Conservation (phyloP, 2,113 vertebrate genomes). For the Macrotis lagotis region DNA sequence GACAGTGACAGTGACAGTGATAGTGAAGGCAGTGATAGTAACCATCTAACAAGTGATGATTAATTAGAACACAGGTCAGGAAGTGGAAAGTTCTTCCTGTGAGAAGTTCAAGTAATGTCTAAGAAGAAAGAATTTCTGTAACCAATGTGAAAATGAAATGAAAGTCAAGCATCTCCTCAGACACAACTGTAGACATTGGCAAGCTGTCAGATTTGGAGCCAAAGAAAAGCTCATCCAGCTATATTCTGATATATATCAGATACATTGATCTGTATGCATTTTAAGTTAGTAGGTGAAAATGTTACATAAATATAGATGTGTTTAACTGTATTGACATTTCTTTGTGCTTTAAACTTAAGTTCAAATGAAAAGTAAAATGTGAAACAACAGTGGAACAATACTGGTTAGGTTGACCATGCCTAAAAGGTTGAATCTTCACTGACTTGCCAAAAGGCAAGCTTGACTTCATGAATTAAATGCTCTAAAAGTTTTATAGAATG, state of each 20-base stretch:
- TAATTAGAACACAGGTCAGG: constrained; percentile 58
- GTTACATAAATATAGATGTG: neutral
- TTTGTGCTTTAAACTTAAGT: constrained; percentile 33
- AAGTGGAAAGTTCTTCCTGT: neutral
- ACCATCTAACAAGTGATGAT: constrained; percentile 75
- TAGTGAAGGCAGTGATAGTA: constrained; percentile 71
- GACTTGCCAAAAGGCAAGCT: neutral
- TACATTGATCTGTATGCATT: neutral
- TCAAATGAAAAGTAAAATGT: constrained; percentile 21
- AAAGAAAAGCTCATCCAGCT: neutral
- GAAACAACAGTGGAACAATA: constrained; percentile 25
- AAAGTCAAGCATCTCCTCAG: neutral
- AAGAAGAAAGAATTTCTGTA: constrained; percentile 29
- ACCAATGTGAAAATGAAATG: neutral
- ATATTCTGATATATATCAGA: too few species aligned
- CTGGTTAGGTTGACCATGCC: constrained; percentile 32
- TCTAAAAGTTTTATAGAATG: neutral
- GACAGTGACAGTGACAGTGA: constrained; percentile 11
- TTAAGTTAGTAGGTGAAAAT: neutral
- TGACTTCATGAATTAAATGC: neutral
- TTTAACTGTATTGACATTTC: constrained; percentile 9
- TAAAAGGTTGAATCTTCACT: constrained; percentile 46
- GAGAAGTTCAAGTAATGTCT: neutral
- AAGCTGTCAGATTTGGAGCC: neutral
- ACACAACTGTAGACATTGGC: neutral